Percentiles rank a stretch among this genome's conserved stretches.
Evolutionary conservation across 1,140 invertebrate species (phyloP).

Genomic region (Drosophila tani): DNA sequence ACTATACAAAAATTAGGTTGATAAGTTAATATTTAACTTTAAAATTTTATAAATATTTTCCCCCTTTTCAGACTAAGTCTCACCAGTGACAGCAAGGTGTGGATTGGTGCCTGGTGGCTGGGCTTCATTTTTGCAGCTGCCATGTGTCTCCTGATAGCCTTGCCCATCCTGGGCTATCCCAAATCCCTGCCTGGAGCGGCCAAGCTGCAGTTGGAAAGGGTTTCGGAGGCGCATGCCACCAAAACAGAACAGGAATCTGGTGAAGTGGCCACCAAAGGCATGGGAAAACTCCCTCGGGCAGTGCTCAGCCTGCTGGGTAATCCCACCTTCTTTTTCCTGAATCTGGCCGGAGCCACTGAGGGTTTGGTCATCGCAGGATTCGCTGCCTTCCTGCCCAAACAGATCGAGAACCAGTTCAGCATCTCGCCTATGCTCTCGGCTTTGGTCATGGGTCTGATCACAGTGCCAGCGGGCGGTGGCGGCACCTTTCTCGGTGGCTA

Average conservation of each 20-base stretch:
- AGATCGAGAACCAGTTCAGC: conserved; percentile 94
- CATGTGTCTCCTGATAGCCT: conserved; percentile 88
- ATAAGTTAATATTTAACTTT: neutral
- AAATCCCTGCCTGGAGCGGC: conserved; percentile 89
- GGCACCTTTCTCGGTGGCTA: conserved; percentile 93
- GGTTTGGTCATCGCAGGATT: conserved; percentile 92
- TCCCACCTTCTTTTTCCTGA: conserved; percentile 93
- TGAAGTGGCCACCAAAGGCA: conserved; percentile 10
- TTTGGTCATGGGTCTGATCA: conserved; percentile 90
- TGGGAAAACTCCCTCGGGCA: conserved; percentile 89
- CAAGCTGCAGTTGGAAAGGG: conserved; percentile 88
- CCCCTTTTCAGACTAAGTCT: conserved; percentile 87
- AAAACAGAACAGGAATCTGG: conserved; percentile 62
- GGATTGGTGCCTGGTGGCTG: conserved; percentile 95
- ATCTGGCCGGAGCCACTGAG: conserved; percentile 91
- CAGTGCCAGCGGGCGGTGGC: conserved; percentile 90
- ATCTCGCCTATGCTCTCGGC: conserved; percentile 90
- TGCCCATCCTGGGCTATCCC: conserved; percentile 91
- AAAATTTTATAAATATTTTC: too few species aligned
- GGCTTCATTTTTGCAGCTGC: conserved; percentile 90
- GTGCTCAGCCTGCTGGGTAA: conserved; percentile 89
- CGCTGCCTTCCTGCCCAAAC: conserved; percentile 93
- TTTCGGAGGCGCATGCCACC: conserved; percentile 89
- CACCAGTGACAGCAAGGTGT: conserved; percentile 90
- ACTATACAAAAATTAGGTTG: too few species aligned